These are phyloP conservation scores for Dichetophora obliterata DNA, from an alignment of 2,888 invertebrate genomes.

Conservation along the genomic window DNA sequence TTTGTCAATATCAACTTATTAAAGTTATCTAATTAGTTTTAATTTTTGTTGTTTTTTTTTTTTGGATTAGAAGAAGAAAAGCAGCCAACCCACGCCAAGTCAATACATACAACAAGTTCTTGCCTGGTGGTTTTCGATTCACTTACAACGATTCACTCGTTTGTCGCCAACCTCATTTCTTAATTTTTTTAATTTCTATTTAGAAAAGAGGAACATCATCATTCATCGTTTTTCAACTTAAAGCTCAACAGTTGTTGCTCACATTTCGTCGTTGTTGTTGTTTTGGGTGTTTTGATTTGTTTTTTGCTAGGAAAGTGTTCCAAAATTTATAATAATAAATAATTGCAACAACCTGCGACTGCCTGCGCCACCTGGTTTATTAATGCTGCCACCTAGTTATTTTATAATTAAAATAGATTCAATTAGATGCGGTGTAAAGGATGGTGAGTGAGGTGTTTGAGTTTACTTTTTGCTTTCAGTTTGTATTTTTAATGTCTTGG, in stretches of 20 bases:
- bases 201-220: background rate
- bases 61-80: background rate
- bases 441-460: background rate
- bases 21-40: background rate
- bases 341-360: conserved; percentile 23
- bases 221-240: conserved; percentile 12
- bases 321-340: conserved; percentile 19
- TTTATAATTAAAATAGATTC: conserved; percentile 10
- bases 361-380: background rate
- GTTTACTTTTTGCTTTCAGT: background rate
- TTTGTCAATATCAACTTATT: background rate
- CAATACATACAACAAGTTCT: background rate
- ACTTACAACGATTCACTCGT: background rate
- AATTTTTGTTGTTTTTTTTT: no score
- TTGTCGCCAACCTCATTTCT: conserved; percentile 24
- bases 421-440: no score
- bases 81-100: background rate
- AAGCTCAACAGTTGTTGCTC: conserved; percentile 22
- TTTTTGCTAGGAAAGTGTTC: conserved; percentile 4
- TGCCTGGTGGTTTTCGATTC: background rate
- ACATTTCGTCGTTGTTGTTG: background rate
- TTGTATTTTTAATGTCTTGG: no score
- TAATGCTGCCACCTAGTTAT: background rate
- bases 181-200: conserved; percentile 6
- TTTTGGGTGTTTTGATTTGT: background rate